Conservation (phyloP, 35 echinoderm and acorn worm genomes). For the Amphiura filiformis region DNA sequence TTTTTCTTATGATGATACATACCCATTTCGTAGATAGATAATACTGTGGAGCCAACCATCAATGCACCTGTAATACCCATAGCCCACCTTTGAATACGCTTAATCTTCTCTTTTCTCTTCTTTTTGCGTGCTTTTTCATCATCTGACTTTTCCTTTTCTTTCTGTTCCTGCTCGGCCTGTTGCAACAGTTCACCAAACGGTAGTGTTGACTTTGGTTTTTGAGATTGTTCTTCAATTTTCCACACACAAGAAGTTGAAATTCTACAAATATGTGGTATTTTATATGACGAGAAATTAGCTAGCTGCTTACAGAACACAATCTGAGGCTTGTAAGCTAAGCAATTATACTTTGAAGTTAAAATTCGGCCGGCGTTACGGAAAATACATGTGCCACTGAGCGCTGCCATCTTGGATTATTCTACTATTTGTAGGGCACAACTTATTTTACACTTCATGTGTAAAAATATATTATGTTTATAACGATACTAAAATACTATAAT, state of each 20-base stretch:
- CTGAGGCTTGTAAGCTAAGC: background rate
- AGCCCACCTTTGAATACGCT: constrained; percentile 62
- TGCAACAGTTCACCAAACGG: constrained; percentile 41
- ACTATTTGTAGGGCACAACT: background rate
- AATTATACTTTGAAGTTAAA: constrained; percentile 44
- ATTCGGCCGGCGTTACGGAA: constrained; percentile 33
- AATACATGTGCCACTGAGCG: constrained; percentile 69
- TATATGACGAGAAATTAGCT: background rate
- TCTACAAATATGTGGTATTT: background rate
- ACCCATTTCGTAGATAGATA: constrained; percentile 71
- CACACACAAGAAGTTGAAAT: background rate
- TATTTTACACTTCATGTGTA: no score
- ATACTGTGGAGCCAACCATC: constrained; percentile 32
- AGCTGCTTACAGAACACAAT: background rate
- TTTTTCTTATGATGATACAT: no score
- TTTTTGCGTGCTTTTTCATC: constrained; percentile 68
- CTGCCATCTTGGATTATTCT: constrained; percentile 50
- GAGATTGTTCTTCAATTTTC: background rate
- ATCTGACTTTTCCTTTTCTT: constrained; percentile 43
- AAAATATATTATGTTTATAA: no score
- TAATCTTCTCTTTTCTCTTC: constrained; percentile 58
- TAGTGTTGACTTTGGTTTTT: background rate
- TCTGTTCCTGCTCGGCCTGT: constrained; percentile 73
- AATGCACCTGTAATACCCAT: constrained; percentile 43
- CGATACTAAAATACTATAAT: no score